These are phyloP conservation scores for Dolichallabes microphthalmus DNA, from an alignment of 2,113 vertebrate genomes.

Conservation along the genomic window DNA sequence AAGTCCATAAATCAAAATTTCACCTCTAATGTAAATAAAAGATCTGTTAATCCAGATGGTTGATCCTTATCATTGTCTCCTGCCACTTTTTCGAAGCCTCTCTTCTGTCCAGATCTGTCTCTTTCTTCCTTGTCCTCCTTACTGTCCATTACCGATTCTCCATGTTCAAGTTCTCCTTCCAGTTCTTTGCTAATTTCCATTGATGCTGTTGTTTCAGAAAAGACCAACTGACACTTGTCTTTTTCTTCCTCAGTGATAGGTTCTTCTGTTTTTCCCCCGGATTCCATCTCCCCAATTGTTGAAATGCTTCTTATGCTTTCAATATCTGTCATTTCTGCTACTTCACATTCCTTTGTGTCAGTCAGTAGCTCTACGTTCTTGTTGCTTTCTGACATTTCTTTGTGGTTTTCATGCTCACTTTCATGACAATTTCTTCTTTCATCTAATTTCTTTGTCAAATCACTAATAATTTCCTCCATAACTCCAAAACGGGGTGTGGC, in stretches of 20 bases:
- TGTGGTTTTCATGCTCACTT: neutral
- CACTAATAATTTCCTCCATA: slow-evolving; percentile 26
- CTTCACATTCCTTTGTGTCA: slow-evolving; percentile 2
- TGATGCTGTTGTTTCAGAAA: neutral
- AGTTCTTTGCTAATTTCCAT: neutral
- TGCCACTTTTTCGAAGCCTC: slow-evolving; percentile 21
- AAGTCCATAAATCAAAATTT: neutral
- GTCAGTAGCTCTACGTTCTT: neutral
- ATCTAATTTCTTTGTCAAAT: slow-evolving; percentile 1
- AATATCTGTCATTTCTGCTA: neutral
- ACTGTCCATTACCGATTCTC: neutral
- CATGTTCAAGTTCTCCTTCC: neutral
- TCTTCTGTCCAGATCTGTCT: slow-evolving; percentile 25
- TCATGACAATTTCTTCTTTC: neutral
- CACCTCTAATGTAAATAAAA: slow-evolving; percentile 9
- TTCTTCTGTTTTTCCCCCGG: neutral
- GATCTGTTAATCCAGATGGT: neutral
- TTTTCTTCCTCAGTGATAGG: neutral
- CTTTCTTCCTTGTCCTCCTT: neutral
- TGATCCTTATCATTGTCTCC: slow-evolving; percentile 1
- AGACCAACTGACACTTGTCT: neutral
- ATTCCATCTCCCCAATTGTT: neutral
- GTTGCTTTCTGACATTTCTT: slow-evolving; percentile 6
- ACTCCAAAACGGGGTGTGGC: neutral
- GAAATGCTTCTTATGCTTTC: neutral